A percentile compares a stretch with the other conserved stretches of the same genome.
phyloP scores from a whole-genome alignment of 64 coral and sea anemone genomes.

The Exaiptasia diaphana region DNA sequence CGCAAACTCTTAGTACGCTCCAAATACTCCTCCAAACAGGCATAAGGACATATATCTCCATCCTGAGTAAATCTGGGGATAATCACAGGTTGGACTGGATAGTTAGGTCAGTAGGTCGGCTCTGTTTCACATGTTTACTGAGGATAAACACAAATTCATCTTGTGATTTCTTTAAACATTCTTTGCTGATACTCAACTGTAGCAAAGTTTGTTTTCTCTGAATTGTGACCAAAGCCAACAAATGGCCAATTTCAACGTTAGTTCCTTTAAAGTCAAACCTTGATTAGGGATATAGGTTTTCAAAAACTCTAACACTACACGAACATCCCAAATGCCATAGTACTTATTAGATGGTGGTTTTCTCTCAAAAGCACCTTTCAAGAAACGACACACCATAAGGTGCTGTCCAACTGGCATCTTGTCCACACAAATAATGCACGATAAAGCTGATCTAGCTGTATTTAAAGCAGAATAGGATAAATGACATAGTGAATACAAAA shows the following conservation, averaged over 20 bases:
- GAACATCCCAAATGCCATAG: conserved; percentile 41
- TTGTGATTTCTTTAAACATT: conserved; percentile 46
- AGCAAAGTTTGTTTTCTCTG: conserved; percentile 47
- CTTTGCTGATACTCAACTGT: conserved; percentile 33
- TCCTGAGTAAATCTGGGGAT: conserved; percentile 59
- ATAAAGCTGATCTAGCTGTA: conserved; percentile 34
- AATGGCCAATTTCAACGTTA: conserved; percentile 13
- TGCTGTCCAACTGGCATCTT: conserved; percentile 28
- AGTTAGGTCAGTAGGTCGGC: conserved; percentile 70
- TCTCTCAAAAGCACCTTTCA: conserved; percentile 48
- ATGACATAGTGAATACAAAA: conserved; percentile 33
- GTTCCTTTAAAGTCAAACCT: background rate
- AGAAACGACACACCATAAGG: conserved; percentile 37
- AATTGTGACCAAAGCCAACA: conserved; percentile 25
- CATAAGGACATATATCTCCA: conserved; percentile 21
- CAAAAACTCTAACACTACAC: conserved; percentile 1
- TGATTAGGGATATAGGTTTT: background rate
- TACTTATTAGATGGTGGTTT: conserved; percentile 38
- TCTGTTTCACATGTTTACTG: conserved; percentile 66
- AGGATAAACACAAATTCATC: conserved; percentile 69
- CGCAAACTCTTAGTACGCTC: conserved; percentile 29
- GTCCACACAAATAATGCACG: conserved; percentile 29
- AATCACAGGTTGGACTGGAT: conserved; percentile 48
- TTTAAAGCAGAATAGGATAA: conserved; percentile 38
- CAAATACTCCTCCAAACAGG: conserved; percentile 68